These are phyloP conservation scores for Oncorhynchus kisutch DNA, from an alignment of 2,113 vertebrate genomes.

Conservation along the genomic window DNA sequence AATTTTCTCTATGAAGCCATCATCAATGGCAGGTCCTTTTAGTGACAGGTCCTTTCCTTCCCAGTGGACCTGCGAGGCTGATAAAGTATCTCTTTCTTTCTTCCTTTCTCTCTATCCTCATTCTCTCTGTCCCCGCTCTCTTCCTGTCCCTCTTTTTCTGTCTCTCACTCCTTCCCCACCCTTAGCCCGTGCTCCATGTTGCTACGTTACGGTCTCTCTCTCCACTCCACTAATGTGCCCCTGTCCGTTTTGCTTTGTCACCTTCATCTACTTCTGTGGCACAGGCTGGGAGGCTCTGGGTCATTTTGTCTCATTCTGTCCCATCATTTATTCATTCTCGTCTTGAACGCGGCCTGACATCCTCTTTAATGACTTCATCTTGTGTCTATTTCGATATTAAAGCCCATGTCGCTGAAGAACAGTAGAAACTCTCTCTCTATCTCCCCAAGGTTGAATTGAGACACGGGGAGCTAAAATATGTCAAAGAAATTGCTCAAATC, in stretches of 20 bases:
- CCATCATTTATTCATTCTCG: conserved; percentile 20
- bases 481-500: conserved; percentile 1
- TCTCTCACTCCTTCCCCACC: background rate
- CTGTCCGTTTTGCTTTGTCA: conserved; percentile 46
- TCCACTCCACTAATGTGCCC: conserved; percentile 33
- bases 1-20: background rate
- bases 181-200: conserved; percentile 39
- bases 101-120: background rate
- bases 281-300: conserved; percentile 3
- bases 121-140: background rate
- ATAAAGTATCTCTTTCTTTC: background rate
- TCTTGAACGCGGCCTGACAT: conserved; percentile 30
- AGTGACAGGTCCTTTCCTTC: background rate
- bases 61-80: background rate
- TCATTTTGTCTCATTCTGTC: conserved; percentile 4
- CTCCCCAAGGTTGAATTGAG: background rate
- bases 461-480: conserved; percentile 25
- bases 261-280: conserved; percentile 47
- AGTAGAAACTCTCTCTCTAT: background rate
- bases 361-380: conserved; percentile 30
- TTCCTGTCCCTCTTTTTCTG: background rate
- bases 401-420: too few relatives aligned
- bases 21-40: too few relatives aligned
- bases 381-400: conserved; percentile 25
- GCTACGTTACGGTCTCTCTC: conserved; percentile 30